A percentile compares a stretch with the other conserved stretches of the same genome.
phyloP scores from a whole-genome alignment of 2,888 invertebrate species.

The Sialis lutaria region DNA sequence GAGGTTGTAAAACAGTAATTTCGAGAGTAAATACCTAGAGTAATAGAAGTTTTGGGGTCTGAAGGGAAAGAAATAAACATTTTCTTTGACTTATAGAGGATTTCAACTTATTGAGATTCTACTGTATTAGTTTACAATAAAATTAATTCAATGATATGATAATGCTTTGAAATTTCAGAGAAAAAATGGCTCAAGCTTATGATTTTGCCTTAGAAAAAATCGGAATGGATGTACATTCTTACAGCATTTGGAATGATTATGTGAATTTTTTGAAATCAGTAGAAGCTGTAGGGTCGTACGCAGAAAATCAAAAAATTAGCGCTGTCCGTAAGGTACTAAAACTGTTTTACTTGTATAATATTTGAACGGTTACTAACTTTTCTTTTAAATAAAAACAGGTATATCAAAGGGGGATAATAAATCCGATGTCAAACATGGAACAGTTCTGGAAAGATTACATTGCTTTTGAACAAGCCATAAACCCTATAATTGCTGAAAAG shows the following conservation, averaged over 20 bases:
- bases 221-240: conserved; percentile 94
- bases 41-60: too few relatives aligned
- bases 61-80: too few relatives aligned
- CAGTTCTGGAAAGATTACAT: conserved; percentile 97
- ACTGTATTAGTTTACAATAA: too few relatives aligned
- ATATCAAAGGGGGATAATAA: conserved; percentile 90
- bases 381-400: conserved; percentile 32
- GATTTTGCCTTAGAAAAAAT: conserved; percentile 98
- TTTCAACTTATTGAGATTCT: too few relatives aligned
- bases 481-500: conserved; percentile 82
- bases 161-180: conserved; percentile 37
- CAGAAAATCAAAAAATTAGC: conserved; percentile 98
- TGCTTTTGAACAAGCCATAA: conserved; percentile 70
- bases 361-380: background rate
- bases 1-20: too few relatives aligned
- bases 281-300: conserved; percentile 95
- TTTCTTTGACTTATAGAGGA: too few relatives aligned
- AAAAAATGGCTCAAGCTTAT: conserved; percentile 99
- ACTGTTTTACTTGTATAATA: background rate
- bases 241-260: conserved; percentile 95
- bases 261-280: conserved; percentile 90
- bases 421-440: conserved; percentile 95
- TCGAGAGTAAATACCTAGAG: too few relatives aligned
- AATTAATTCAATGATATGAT: too few relatives aligned
- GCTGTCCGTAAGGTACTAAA: conserved; percentile 78